These are phyloP conservation scores for Zonotrichia leucophrys DNA, from an alignment of 2,113 vertebrate genomes.

Conservation along the genomic window DNA sequence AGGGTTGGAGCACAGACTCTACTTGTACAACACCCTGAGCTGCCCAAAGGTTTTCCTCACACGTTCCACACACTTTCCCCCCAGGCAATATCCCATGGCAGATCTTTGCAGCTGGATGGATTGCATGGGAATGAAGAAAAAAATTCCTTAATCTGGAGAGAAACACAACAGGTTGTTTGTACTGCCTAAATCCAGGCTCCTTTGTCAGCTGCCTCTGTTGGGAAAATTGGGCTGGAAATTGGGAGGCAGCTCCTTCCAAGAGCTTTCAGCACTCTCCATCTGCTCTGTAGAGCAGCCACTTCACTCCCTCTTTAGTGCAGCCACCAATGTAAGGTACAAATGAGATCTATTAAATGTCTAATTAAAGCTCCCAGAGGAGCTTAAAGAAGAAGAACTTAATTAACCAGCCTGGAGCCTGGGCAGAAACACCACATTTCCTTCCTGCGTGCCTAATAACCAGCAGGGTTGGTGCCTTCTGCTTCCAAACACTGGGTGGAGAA, in stretches of 20 bases:
- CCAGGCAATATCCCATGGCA: neutral
- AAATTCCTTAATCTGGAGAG: neutral
- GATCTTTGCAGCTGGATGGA: neutral
- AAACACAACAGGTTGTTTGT: neutral
- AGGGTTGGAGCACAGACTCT: neutral
- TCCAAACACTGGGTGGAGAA: neutral
- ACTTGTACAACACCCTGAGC: neutral
- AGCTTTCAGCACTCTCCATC: neutral
- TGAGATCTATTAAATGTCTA: neutral
- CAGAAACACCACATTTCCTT: neutral
- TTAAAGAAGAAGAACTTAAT: constrained; percentile 36
- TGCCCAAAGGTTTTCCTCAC: neutral
- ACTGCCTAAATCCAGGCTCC: neutral
- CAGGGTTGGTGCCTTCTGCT: constrained; percentile 14
- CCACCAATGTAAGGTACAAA: constrained; percentile 19
- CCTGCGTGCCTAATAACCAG: neutral
- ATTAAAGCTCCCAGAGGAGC: constrained; percentile 35
- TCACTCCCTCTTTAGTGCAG: neutral
- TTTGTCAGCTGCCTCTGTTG: neutral
- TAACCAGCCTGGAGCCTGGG: constrained; percentile 32
- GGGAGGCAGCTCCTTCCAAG: neutral
- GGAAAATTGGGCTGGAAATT: neutral
- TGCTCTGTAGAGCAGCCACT: neutral
- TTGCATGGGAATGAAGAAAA: neutral
- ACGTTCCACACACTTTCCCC: fast-evolving